phyloP scores from a whole-genome alignment of 2,797 vertebrate genomes.

The Myotis daubentonii region DNA sequence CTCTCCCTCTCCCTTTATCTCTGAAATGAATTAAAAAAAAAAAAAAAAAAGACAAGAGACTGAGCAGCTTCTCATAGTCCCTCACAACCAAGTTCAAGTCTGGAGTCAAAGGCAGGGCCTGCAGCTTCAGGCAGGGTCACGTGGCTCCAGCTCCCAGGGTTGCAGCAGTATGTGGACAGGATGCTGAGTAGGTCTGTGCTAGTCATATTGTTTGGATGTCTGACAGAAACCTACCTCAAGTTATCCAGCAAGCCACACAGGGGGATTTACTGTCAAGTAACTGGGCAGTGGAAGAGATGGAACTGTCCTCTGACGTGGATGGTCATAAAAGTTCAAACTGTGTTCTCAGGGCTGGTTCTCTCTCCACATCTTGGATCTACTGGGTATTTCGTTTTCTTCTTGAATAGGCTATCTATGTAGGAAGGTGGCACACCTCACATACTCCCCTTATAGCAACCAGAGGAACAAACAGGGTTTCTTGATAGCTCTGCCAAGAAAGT shows the following conservation, averaged over 20 bases:
- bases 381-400: background rate
- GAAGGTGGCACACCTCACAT: background rate
- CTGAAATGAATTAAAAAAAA: too few relatives aligned
- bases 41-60: background rate
- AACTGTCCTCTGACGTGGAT: background rate
- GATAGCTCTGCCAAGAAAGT: background rate
- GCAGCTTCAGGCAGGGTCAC: background rate
- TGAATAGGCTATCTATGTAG: background rate
- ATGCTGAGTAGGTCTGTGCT: background rate
- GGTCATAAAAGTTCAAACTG: background rate
- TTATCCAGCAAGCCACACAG: background rate
- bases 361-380: background rate
- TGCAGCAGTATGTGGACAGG: background rate
- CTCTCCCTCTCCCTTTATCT: too few relatives aligned
- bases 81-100: background rate
- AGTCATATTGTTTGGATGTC: background rate
- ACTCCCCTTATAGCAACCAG: background rate
- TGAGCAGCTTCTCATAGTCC: background rate
- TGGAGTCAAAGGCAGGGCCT: background rate
- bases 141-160: background rate
- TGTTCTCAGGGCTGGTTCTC: background rate
- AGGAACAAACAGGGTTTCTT: conserved; percentile 14
- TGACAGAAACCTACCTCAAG: background rate
- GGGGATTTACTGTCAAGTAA: background rate
- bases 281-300: background rate